Percentiles rank a stretch among this genome's conserved stretches.
phyloP scores from a whole-genome alignment of 2,888 invertebrate genomes.

The Drosophila algonquin region DNA sequence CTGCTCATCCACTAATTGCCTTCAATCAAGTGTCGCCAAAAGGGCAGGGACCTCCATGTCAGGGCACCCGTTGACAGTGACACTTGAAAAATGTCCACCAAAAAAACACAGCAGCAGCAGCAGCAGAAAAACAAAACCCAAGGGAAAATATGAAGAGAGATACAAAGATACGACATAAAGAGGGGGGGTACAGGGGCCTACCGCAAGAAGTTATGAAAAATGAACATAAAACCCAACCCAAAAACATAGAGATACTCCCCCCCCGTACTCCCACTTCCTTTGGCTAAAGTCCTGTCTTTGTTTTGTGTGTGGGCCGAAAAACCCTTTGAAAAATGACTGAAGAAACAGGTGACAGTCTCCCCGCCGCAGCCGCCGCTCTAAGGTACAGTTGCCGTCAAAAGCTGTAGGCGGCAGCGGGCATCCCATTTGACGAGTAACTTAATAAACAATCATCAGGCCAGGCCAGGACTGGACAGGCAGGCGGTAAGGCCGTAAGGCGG shows the following conservation, averaged over 20 bases:
- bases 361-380: background rate
- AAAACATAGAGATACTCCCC: constrained; percentile 25
- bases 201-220: constrained; percentile 56
- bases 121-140: constrained; percentile 6
- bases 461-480: background rate
- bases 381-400: constrained; percentile 59
- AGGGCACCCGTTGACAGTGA: constrained; percentile 60
- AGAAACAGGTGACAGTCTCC: constrained; percentile 46
- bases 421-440: constrained; percentile 59
- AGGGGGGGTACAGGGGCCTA: constrained; percentile 11
- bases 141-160: constrained; percentile 10
- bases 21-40: constrained; percentile 39
- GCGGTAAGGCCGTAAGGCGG: constrained; percentile 3
- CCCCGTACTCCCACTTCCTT: background rate
- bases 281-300: background rate
- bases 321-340: constrained; percentile 59
- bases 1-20: constrained; percentile 46
- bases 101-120: background rate
- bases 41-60: constrained; percentile 16
- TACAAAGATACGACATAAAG: constrained; percentile 36
- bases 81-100: constrained; percentile 65
- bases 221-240: constrained; percentile 30
- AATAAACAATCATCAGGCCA: constrained; percentile 72
- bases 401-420: constrained; percentile 22
- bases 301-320: constrained; percentile 16